phyloP scores from a whole-genome alignment of 2,888 invertebrate species.

The Calliopum simillimum region DNA sequence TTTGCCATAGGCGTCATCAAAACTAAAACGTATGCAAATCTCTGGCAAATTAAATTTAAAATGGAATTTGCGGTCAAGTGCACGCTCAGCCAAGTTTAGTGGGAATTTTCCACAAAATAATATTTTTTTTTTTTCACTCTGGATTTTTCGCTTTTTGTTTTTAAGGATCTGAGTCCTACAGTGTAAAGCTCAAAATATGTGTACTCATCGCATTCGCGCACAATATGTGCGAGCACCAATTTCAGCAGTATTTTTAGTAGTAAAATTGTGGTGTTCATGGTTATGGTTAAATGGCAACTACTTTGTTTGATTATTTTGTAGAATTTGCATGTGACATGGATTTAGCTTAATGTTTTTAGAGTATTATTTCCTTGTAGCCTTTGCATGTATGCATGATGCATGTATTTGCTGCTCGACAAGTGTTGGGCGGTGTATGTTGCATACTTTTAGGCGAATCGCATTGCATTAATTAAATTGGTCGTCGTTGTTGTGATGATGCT shows the following conservation, averaged over 20 bases:
- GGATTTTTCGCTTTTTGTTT: too few relatives aligned
- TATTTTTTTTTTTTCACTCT: too few relatives aligned
- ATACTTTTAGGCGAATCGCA: not conserved
- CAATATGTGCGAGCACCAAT: not conserved
- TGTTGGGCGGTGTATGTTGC: too few relatives aligned
- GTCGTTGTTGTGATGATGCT: too few relatives aligned
- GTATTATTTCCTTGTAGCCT: too few relatives aligned
- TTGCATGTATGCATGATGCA: too few relatives aligned
- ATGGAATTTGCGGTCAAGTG: slow-evolving; percentile 28
- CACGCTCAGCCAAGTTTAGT: slow-evolving; percentile 20
- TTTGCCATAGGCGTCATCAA: too few relatives aligned
- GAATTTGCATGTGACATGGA: slow-evolving; percentile 32
- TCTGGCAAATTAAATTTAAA: slow-evolving; percentile 30
- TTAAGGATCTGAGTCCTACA: not conserved
- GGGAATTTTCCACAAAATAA: not conserved
- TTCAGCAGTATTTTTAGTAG: not conserved
- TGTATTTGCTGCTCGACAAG: too few relatives aligned
- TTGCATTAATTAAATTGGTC: slow-evolving; percentile 29
- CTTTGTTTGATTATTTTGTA: slow-evolving; percentile 37
- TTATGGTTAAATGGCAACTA: not conserved
- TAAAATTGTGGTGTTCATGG: not conserved
- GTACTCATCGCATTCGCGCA: not conserved
- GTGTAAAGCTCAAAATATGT: not conserved
- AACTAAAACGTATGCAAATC: slow-evolving; percentile 29
- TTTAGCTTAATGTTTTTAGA: not conserved